These are phyloP conservation scores for Cheilosia scutellata DNA, from an alignment of 2,888 invertebrate species.

Conservation along the genomic window DNA sequence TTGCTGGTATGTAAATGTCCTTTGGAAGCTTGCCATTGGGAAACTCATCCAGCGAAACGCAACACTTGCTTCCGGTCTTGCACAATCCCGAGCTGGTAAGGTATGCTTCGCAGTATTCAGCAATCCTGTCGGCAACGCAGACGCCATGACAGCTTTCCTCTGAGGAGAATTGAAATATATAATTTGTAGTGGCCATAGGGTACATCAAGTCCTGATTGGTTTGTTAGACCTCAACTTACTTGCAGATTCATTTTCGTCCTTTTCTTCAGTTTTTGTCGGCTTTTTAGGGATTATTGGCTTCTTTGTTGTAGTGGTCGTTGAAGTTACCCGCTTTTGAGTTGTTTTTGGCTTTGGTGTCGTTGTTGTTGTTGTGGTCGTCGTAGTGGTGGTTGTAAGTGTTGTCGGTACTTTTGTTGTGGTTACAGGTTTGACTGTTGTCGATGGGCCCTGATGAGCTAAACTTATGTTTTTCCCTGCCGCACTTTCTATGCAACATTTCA, in stretches of 20 bases:
- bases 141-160: constrained; percentile 89
- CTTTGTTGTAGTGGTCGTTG: constrained; percentile 77
- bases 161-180: constrained; percentile 19
- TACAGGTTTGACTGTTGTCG: constrained; percentile 76
- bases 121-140: constrained; percentile 92
- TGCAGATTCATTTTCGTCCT: constrained; percentile 76
- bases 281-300: constrained; percentile 80
- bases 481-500: constrained; percentile 94
- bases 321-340: constrained; percentile 71
- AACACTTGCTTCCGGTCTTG: constrained; percentile 90
- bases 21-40: constrained; percentile 88
- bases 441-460: constrained; percentile 61
- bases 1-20: constrained; percentile 90
- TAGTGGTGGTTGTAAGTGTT: constrained; percentile 77
- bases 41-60: constrained; percentile 91
- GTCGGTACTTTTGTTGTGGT: constrained; percentile 77
- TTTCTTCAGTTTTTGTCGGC: constrained; percentile 78
- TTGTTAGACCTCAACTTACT: constrained; percentile 60
- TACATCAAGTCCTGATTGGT: background rate
- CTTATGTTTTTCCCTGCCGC: constrained; percentile 86
- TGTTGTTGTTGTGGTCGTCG: constrained; percentile 81
- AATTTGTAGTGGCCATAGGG: too few relatives aligned
- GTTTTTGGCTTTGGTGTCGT: constrained; percentile 80
- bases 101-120: constrained; percentile 94
- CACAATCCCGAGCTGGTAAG: constrained; percentile 90